Evolutionary conservation across 1,140 invertebrate species (phyloP).

Genomic region (Drosophila nigromelanica): DNA sequence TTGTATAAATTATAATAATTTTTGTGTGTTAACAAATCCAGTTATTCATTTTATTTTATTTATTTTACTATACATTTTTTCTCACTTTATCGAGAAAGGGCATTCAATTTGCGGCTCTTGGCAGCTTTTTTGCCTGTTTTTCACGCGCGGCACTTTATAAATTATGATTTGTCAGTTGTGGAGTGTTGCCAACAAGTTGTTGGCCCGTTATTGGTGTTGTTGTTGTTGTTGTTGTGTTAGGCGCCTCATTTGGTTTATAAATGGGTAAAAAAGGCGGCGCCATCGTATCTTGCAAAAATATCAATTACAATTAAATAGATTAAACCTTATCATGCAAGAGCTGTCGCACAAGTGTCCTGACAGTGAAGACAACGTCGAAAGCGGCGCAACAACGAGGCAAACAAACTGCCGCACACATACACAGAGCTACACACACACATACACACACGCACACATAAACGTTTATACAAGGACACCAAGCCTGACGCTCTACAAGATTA

Average conservation of each 20-base stretch:
- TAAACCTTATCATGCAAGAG: constrained; percentile 82
- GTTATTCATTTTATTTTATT: too few relatives aligned
- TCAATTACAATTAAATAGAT: constrained; percentile 82
- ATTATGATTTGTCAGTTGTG: constrained; percentile 61
- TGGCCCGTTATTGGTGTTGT: constrained; percentile 34
- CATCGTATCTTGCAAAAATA: constrained; percentile 77
- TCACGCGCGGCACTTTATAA: constrained; percentile 52
- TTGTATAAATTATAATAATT: too few relatives aligned
- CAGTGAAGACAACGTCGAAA: constrained; percentile 52
- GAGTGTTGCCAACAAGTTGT: constrained; percentile 60
- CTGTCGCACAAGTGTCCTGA: constrained; percentile 78
- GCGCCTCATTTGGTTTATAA: constrained; percentile 77
- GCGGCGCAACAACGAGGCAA: constrained; percentile 55
- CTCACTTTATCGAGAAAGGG: too few relatives aligned
- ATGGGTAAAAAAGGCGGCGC: constrained; percentile 53
- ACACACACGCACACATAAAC: constrained; percentile 49
- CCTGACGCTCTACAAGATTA: constrained; percentile 74
- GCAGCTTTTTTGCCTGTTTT: constrained; percentile 7
- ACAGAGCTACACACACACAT: constrained; percentile 39
- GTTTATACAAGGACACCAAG: constrained; percentile 21
- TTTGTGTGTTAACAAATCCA: too few relatives aligned
- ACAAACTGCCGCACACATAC: constrained; percentile 45
- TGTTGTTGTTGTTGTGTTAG: constrained; percentile 57
- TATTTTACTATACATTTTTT: too few relatives aligned
- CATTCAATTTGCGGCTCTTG: too few relatives aligned